Base-by-base conservation (phyloP, 2,888 invertebrate species). In the Zhengitettix transpicula region DNA sequence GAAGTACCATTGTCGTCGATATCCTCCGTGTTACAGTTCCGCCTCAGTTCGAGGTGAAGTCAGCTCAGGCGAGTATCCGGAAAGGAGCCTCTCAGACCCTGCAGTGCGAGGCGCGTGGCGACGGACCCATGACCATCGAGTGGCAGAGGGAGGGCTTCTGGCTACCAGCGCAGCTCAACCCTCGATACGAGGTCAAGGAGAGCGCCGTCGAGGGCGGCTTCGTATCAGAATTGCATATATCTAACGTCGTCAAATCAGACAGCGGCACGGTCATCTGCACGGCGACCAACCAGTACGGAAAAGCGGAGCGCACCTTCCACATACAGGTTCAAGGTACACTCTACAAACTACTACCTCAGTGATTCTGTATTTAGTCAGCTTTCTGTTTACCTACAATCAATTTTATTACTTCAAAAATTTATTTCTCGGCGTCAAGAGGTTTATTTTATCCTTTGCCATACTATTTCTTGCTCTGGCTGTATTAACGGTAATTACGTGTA, bases 201-300 rank as follows among this genome's bases (percentile, higher is more conserved):
- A 68, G 66, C 52, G 63, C 66, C 42, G 64, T 69, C 42, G 67
- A 68, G 55, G 67, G 67, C 55, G 70, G 70, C 10, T 64, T 67
- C 17, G 62, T 72, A 47, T 74, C 75, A 1, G 71, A 71, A 55
- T 67, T 77, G 52, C 66, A 69, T 11, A 67, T 76, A 17, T 65
- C 67, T 11, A 70, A 70, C 1, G 70, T 73, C 10, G 66, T 66
- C 10, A 66, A 74, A 55, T 67, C 68, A 28, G 75, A 76, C 67
- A 71, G 73, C 14, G 75, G 75, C 0, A 68, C 71, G 55, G 76
- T 74, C 67, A 62, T 71, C 17, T 76, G 76, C 65, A 69, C 68
- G 40, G 74, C 74, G 17, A 69, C 70, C 59, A 77, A 77, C 66
- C 68, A 69, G 42, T 77, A 71, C 65, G 77, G 77, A 7, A 68